Conservation (phyloP, 2,888 invertebrate species). For the Nesidiocoris tenuis region DNA sequence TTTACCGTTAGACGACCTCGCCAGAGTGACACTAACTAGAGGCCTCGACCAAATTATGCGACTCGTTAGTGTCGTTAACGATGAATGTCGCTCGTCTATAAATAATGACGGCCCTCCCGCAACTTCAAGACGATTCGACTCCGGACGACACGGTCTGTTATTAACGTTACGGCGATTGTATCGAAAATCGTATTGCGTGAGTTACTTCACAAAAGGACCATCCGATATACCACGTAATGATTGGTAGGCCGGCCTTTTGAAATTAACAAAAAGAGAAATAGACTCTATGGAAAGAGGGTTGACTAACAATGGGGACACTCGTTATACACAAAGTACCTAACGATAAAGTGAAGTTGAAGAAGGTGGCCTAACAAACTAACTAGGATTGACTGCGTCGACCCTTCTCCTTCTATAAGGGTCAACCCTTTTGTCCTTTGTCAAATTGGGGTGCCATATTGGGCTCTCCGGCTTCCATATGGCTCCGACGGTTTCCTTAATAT, state of each 20-base stretch:
- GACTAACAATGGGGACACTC: constrained; percentile 29
- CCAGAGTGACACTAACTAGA: not conserved
- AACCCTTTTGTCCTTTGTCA: constrained; percentile 23
- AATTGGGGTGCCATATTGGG: constrained; percentile 36
- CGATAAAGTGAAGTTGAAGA: constrained; percentile 3
- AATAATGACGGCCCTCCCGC: not conserved
- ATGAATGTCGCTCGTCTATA: not conserved
- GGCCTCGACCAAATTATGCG: not conserved
- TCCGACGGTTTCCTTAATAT: constrained; percentile 19
- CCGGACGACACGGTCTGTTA: constrained; percentile 30
- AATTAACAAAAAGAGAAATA: not conserved
- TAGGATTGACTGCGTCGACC: constrained; percentile 14
- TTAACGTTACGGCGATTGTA: constrained; percentile 34
- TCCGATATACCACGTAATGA: constrained; percentile 14
- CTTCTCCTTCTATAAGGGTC: constrained; percentile 1
- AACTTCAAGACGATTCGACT: constrained; percentile 4
- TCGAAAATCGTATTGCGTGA: constrained; percentile 20
- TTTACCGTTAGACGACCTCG: too few species aligned
- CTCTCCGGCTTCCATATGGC: constrained; percentile 23
- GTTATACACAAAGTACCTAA: constrained; percentile 22
- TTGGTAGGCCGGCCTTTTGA: constrained; percentile 10
- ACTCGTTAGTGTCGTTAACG: not conserved
- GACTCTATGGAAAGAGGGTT: not conserved
- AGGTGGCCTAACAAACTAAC: constrained; percentile 13
- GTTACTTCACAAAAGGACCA: constrained; percentile 7